Base-by-base conservation (phyloP, 1,140 invertebrate genomes). In the Agrypnia vestita region DNA sequence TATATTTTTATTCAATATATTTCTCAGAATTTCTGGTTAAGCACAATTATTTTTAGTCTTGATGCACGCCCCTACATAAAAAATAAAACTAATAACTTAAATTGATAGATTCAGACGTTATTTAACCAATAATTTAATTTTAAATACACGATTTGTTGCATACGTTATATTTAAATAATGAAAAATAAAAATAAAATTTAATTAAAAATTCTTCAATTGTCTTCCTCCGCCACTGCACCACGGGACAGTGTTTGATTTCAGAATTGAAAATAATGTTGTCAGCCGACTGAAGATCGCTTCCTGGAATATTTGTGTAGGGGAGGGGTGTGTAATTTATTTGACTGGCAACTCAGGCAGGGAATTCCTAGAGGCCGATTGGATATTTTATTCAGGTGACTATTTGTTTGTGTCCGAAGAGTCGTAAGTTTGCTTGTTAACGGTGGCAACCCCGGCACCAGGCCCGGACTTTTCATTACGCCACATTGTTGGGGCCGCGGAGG, bases 181-280 rank as follows among this genome's bases (percentile, higher is more conserved):
- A n/a, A n/a, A n/a, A n/a, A n/a, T n/a, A n/a, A n/a, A n/a, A n/a
- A n/a, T n/a, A n/a, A n/a, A n/a, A n/a, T n/a, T n/a, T n/a, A n/a
- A 35, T 35, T 35, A 35, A 6, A 35, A 35, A 35, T 35, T 35
- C 25, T 6, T 3, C 25, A 35, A 51, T 43, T 13, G 7, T 35
- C 61, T 25, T 25, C 3, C n/a, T 10, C 19, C 47, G 47, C 67
- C 67, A 46, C 46, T 71, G 67, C 15, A 4, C 46, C 46, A 8
- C 17, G 17, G 53, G 9, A 47, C 6, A 67, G 17, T 51, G 47
- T 53, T 71, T 71, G 49, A 71, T 71, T 71, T 71, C 67, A 71
- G 67, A 51, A 71, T 21, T 17, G 67, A 71, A 49, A 71, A 71
- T 71, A 71, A 71, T 71, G 67, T 71, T 71, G 67, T 71, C 67